Conservation (phyloP, 2,888 invertebrate genomes). For the Epinotia demarniana region DNA sequence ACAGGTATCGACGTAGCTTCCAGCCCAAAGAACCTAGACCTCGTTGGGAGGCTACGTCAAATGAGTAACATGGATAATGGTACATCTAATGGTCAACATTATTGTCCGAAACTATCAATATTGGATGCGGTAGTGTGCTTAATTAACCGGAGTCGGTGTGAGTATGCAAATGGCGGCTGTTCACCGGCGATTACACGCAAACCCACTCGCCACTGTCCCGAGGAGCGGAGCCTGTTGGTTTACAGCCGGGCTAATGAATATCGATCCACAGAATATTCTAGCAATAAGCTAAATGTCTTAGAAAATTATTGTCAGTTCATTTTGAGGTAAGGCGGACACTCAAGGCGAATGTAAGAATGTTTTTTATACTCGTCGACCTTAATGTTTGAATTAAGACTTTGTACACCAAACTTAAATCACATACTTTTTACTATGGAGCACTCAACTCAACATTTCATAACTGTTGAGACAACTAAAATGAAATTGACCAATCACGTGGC, state of each 20-base stretch:
- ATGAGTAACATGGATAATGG: neutral
- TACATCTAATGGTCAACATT: neutral
- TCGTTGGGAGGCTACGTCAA: neutral
- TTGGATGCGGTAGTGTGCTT: conserved; percentile 9
- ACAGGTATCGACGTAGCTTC: too few species aligned
- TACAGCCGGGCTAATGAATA: conserved; percentile 23
- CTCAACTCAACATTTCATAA: too few species aligned
- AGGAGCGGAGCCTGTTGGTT: conserved; percentile 46
- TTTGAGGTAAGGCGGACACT: too few species aligned
- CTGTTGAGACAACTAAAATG: too few species aligned
- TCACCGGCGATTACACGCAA: conserved; percentile 70
- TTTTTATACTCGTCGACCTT: too few species aligned
- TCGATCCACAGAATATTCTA: neutral
- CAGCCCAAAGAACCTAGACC: neutral
- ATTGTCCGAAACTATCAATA: neutral
- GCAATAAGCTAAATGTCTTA: neutral
- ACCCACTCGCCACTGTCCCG: conserved; percentile 61
- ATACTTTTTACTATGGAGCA: too few species aligned
- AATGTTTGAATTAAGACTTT: too few species aligned
- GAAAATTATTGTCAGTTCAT: neutral
- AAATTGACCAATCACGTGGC: too few species aligned
- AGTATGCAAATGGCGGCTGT: conserved; percentile 69
- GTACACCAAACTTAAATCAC: too few species aligned
- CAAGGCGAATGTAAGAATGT: too few species aligned
- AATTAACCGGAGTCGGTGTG: conserved; percentile 50